Conservation (phyloP, 30 jellyfish, hydroid and myxozoan genomes). For the Pseudorhiza aurosa region DNA sequence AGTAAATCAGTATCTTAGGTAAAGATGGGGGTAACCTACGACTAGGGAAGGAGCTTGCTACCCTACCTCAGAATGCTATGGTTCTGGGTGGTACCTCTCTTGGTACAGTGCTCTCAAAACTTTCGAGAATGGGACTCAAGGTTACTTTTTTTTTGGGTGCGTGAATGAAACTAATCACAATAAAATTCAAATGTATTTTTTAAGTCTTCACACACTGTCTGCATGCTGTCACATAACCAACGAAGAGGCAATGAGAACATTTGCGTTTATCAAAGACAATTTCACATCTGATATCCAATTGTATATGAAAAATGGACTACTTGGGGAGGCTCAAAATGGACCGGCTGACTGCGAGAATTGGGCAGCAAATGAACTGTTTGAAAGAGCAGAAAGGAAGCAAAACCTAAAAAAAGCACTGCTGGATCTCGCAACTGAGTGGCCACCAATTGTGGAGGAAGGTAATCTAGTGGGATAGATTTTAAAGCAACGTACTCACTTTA, state of each 20-base stretch:
- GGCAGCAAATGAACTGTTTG: slow-evolving; percentile 65
- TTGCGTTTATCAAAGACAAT: slow-evolving; percentile 50
- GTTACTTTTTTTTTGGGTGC: too few relatives aligned
- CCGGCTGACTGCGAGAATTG: slow-evolving; percentile 71
- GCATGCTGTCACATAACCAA: slow-evolving; percentile 56
- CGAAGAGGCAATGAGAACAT: slow-evolving; percentile 45
- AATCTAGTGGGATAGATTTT: too few relatives aligned
- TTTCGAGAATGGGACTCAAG: too few relatives aligned
- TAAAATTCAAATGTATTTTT: too few relatives aligned
- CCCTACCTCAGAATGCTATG: too few relatives aligned
- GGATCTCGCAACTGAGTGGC: slow-evolving; percentile 62
- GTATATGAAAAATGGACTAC: slow-evolving; percentile 58
- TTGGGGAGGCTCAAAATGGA: slow-evolving; percentile 64
- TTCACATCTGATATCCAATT: slow-evolving; percentile 47
- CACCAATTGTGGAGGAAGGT: slow-evolving; percentile 60
- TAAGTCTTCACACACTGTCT: slow-evolving; percentile 6
- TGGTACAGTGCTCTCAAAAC: too few relatives aligned
- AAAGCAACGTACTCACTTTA: too few relatives aligned
- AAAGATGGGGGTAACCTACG: too few relatives aligned
- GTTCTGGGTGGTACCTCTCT: too few relatives aligned
- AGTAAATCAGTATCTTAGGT: too few relatives aligned
- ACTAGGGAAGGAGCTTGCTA: too few relatives aligned
- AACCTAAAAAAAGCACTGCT: slow-evolving; percentile 44
- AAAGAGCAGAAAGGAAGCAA: slow-evolving; percentile 55
- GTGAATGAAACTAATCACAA: too few relatives aligned